Conservation (phyloP, 2,888 invertebrate genomes). For the Platypus cylindrus region DNA sequence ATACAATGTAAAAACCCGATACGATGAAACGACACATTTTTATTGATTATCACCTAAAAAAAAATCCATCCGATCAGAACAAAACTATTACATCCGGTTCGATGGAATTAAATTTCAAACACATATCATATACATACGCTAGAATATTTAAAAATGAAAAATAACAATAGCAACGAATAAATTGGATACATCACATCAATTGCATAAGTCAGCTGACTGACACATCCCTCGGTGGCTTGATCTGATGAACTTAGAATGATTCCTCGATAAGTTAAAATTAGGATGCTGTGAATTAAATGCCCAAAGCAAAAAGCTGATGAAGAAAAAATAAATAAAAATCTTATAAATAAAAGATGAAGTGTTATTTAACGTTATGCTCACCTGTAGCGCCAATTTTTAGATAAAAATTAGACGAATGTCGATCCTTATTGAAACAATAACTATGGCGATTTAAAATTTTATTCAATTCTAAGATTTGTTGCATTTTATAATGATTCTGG, state of each 20-base stretch:
- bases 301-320: conserved; percentile 72
- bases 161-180: conserved; percentile 64
- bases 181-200: conserved; percentile 57
- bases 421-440: conserved; percentile 53
- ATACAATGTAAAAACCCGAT: conserved; percentile 72
- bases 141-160: conserved; percentile 71
- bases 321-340: too few species aligned
- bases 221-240: conserved; percentile 46
- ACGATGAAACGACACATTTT: conserved; percentile 45
- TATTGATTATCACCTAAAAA: conserved; percentile 46
- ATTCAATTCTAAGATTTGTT: conserved; percentile 27
- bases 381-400: conserved; percentile 62
- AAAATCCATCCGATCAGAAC: background rate
- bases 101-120: conserved; percentile 2
- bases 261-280: conserved; percentile 56
- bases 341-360: conserved; percentile 5
- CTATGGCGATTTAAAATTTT: conserved; percentile 40
- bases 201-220: conserved; percentile 44
- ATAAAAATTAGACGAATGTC: conserved; percentile 62
- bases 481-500: too few species aligned
- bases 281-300: conserved; percentile 59
- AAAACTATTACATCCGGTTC: background rate
- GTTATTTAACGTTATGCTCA: conserved; percentile 26
- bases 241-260: conserved; percentile 43
- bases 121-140: conserved; percentile 46